These are phyloP conservation scores for Agrochola lychnidis DNA, from an alignment of 2,888 invertebrate genomes.

Conservation along the genomic window DNA sequence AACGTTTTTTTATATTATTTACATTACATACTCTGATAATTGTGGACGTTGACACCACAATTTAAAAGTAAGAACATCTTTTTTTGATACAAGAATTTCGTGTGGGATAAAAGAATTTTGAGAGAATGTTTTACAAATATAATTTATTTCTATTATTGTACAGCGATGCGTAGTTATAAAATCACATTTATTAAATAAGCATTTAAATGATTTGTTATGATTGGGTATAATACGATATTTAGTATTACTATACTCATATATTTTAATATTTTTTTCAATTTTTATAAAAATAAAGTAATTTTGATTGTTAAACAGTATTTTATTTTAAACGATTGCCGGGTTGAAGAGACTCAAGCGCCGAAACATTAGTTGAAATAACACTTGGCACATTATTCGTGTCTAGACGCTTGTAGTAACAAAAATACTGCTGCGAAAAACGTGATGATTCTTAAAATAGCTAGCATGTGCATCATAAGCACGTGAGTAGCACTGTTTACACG, in stretches of 20 bases:
- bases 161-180: not conserved
- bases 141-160: slow-evolving; percentile 32
- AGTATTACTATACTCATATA: slow-evolving; percentile 33
- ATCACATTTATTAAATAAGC: slow-evolving; percentile 30
- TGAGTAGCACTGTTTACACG: slow-evolving; percentile 30
- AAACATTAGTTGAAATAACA: slow-evolving; percentile 8
- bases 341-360: not conserved
- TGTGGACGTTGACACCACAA: not conserved
- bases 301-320: slow-evolving; percentile 33
- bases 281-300: slow-evolving; percentile 56
- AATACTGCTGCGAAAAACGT: slow-evolving; percentile 30
- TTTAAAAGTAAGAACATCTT: slow-evolving; percentile 4
- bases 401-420: slow-evolving; percentile 15
- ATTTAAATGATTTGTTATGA: slow-evolving; percentile 49
- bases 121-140: slow-evolving; percentile 31
- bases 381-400: slow-evolving; percentile 33
- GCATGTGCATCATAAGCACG: slow-evolving; percentile 45
- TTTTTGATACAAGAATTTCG: slow-evolving; percentile 7
- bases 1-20: slow-evolving; percentile 1
- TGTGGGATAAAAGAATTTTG: slow-evolving; percentile 6
- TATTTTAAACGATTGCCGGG: slow-evolving; percentile 6
- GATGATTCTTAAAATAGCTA: slow-evolving; percentile 30
- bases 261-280: slow-evolving; percentile 37
- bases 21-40: not conserved
- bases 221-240: slow-evolving; percentile 37